A percentile compares a stretch with the other conserved stretches of the same genome.
These are phyloP conservation scores for Cephus runcator DNA, from an alignment of 2,888 invertebrate genomes.

Conservation along the genomic window DNA sequence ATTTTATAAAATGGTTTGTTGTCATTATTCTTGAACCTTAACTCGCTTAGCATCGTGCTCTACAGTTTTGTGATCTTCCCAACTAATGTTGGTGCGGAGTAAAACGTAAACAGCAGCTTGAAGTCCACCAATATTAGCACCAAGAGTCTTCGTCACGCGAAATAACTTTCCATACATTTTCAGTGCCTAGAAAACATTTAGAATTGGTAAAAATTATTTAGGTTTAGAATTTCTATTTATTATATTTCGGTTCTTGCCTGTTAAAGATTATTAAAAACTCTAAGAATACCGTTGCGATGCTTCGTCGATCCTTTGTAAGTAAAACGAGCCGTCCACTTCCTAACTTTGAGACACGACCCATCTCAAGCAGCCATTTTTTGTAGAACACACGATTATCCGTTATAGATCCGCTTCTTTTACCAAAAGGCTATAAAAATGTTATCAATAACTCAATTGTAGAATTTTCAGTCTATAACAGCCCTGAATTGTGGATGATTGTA, in stretches of 20 bases:
- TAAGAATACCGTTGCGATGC: constrained; percentile 30
- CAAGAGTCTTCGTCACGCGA: constrained; percentile 43
- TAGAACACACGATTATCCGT: constrained; percentile 68
- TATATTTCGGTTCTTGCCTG: not conserved
- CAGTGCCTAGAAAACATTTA: constrained; percentile 37
- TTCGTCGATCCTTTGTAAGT: constrained; percentile 64
- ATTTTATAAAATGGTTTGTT: not conserved
- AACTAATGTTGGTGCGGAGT: constrained; percentile 26
- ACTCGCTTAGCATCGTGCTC: not conserved
- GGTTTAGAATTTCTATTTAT: not conserved
- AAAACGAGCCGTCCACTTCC: constrained; percentile 67
- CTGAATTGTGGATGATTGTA: constrained; percentile 21
- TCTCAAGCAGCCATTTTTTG: constrained; percentile 65
- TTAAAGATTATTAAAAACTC: not conserved
- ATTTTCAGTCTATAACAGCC: not conserved
- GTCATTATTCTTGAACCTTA: not conserved
- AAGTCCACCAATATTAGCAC: constrained; percentile 52
- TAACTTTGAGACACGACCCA: constrained; percentile 66
- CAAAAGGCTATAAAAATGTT: constrained; percentile 66
- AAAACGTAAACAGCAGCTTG: constrained; percentile 53
- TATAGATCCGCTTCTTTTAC: constrained; percentile 68
- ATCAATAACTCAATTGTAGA: not conserved
- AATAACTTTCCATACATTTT: constrained; percentile 40
- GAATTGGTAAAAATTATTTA: not conserved
- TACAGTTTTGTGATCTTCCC: not conserved